These are phyloP conservation scores for Drosophila lacteicornis DNA, from an alignment of 1,140 invertebrate genomes.

Conservation along the genomic window DNA sequence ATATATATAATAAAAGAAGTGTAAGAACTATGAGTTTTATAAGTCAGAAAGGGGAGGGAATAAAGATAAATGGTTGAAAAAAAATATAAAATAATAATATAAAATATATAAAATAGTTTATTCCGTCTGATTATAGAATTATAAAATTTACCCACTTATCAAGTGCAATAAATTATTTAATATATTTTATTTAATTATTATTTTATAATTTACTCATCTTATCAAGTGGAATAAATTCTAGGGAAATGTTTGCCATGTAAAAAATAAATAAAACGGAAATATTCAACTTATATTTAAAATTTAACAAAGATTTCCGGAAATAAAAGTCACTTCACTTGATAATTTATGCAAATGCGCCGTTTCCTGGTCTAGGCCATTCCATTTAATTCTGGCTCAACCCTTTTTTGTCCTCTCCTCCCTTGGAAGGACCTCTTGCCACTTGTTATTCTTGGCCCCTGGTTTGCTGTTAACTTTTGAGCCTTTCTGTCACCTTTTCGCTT, in stretches of 20 bases:
- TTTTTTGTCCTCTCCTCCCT: background rate
- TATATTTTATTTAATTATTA: no score
- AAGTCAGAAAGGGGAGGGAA: background rate
- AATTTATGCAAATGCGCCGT: constrained; percentile 21
- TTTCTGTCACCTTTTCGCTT: constrained; percentile 63
- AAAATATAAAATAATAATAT: no score
- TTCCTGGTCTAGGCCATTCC: background rate
- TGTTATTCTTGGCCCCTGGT: constrained; percentile 33
- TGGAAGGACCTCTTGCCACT: constrained; percentile 5
- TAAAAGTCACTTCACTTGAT: background rate
- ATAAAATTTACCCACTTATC: no score
- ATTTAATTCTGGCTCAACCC: background rate
- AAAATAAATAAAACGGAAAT: background rate
- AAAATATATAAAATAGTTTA: no score
- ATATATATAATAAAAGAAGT: background rate
- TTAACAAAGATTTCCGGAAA: background rate
- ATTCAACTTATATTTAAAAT: background rate
- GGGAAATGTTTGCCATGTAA: no score
- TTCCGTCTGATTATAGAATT: no score
- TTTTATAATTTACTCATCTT: no score
- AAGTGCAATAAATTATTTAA: no score
- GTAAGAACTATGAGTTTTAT: background rate
- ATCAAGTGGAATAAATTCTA: no score
- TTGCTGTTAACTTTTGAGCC: constrained; percentile 58
- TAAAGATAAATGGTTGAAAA: background rate